These are phyloP conservation scores for Speoplatyrhinus poulsoni DNA, from an alignment of 2,113 vertebrate genomes.

Conservation along the genomic window DNA sequence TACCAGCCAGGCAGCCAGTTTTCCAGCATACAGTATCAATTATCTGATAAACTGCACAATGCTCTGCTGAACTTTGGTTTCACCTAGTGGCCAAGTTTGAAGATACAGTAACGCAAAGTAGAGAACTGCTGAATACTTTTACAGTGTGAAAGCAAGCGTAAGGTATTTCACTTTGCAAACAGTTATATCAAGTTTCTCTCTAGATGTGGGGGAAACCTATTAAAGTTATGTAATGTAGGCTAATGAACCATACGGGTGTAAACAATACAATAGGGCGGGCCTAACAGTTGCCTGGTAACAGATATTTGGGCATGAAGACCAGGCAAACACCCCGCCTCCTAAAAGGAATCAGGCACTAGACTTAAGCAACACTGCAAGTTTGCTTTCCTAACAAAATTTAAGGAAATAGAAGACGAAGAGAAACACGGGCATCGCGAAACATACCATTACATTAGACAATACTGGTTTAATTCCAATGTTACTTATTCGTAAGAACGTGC, in stretches of 20 bases:
- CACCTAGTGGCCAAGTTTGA: background rate
- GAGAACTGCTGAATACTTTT: constrained; percentile 17
- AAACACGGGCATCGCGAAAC: constrained; percentile 71
- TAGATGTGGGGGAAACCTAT: constrained; percentile 58
- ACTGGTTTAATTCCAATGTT: background rate
- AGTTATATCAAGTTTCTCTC: constrained; percentile 55
- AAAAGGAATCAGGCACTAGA: constrained; percentile 70
- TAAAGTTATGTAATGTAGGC: constrained; percentile 71
- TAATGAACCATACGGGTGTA: constrained; percentile 71
- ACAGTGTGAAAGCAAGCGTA: background rate
- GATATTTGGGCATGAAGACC: constrained; percentile 78
- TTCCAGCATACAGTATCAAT: background rate
- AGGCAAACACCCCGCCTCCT: constrained; percentile 75
- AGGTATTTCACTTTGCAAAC: constrained; percentile 6
- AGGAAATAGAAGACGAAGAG: constrained; percentile 64
- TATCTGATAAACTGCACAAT: background rate
- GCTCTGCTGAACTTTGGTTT: constrained; percentile 29
- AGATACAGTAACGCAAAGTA: constrained; percentile 11
- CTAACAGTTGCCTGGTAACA: constrained; percentile 78
- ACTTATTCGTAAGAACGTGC: too few species aligned
- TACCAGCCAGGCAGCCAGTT: too few species aligned
- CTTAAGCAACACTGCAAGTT: constrained; percentile 65
- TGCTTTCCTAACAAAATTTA: constrained; percentile 49
- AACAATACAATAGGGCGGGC: constrained; percentile 73
- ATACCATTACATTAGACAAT: constrained; percentile 40